These are phyloP conservation scores for Labrus mixtus DNA, from an alignment of 2,113 vertebrate species.

Conservation along the genomic window DNA sequence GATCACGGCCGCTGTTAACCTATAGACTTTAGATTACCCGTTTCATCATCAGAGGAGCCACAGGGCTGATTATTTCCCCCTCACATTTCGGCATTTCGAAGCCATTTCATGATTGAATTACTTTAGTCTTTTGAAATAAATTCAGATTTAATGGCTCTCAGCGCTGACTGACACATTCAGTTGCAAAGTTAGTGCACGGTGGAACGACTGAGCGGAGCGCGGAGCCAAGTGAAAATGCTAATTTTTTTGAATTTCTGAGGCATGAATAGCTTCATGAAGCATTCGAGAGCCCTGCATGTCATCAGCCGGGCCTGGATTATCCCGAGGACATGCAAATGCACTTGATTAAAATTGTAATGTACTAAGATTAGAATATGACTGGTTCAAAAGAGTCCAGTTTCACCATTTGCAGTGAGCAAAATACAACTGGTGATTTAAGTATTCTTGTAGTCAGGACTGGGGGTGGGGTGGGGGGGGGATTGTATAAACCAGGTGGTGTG, in stretches of 20 bases:
- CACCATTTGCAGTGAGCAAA: conserved; percentile 34
- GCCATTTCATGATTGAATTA: conserved; percentile 1
- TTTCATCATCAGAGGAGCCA: conserved; percentile 19
- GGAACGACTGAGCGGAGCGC: conserved; percentile 39
- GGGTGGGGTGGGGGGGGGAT: too few species aligned
- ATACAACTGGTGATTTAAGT: conserved; percentile 31
- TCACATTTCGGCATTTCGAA: background rate
- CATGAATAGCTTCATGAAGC: conserved; percentile 61
- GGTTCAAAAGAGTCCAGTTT: conserved; percentile 51
- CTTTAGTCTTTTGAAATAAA: conserved; percentile 4
- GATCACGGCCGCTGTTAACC: background rate
- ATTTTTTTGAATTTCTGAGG: conserved; percentile 71
- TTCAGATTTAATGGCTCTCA: conserved; percentile 24
- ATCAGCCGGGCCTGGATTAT: conserved; percentile 74
- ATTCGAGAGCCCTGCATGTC: conserved; percentile 65
- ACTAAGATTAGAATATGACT: conserved; percentile 74
- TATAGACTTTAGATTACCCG: conserved; percentile 2
- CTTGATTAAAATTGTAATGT: conserved; percentile 77
- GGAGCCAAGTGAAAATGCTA: conserved; percentile 68
- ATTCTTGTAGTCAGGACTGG: conserved; percentile 22
- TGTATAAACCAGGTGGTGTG: background rate
- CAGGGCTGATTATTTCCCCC: conserved; percentile 7
- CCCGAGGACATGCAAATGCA: conserved; percentile 67
- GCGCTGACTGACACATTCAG: conserved; percentile 36
- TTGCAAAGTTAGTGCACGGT: conserved; percentile 32